Base-by-base conservation (phyloP, 2,888 invertebrate species). In the Amphimallon solstitiale region DNA sequence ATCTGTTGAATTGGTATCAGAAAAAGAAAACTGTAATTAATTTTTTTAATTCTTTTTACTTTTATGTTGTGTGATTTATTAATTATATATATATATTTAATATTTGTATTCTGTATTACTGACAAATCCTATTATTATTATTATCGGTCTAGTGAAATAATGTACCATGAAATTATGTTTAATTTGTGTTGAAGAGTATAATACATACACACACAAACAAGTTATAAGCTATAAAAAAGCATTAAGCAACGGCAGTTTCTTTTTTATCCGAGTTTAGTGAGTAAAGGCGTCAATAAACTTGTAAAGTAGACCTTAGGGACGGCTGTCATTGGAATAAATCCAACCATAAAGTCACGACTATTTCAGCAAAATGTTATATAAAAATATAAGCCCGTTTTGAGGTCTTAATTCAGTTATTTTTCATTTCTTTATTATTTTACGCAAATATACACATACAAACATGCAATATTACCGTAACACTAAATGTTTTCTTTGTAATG, bases 231-330 rank as follows among this genome's bases (percentile, higher is more conserved):
- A 77, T 77, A 77, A 78, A 78, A 78, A 76, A 71, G 75, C 77
- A 76, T 77, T 78, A 78, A 79, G 77, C 76, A 78, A 78, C 77
- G 77, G 76, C 75, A 74, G 76, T 48, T 73, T 70, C 74, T 73
- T 77, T 78, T 78, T 78, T 79, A 78, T 72, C 76, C 75, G 76
- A 77, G 74, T 78, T 78, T 77, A 77, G 77, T 75, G 75, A 76
- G 76, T 76, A 75, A 75, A 75, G 77, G 76, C 76, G 78, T 78
- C 79, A 78, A 79, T 79, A 79, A 79, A 79, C 77, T 78, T 79
- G 78, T 77, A 78, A 79, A 79, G 78, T 79, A 78, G 76, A 78
- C 79, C 78, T 76, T 69, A 65, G 79, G 78, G 80, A 80, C 76
- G 76, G 71, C 76, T 78, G 78, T 77, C 77, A 77, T 76, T 75